Percentiles rank a stretch among this genome's conserved stretches.
These are phyloP conservation scores for Sebastes glaucus DNA, from an alignment of 2,797 vertebrate species.

Conservation along the genomic window DNA sequence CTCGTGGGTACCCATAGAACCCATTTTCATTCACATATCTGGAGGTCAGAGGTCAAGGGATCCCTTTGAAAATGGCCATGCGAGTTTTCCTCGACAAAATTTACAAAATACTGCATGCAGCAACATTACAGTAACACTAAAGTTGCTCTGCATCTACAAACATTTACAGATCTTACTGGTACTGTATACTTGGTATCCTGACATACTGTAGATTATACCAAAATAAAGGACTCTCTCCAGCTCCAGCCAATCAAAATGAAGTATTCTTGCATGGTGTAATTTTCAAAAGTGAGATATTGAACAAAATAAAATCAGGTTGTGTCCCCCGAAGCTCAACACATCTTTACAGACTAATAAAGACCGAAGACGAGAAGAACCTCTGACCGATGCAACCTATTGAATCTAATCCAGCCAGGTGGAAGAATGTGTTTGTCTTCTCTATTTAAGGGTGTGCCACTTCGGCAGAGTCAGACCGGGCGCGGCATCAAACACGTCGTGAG, in stretches of 20 bases:
- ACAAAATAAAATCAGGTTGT: neutral
- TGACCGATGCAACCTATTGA: no score
- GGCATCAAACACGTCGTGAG: neutral
- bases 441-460: conserved; percentile 11
- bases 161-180: neutral
- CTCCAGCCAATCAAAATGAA: no score
- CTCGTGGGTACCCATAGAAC: no score
- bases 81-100: fast-evolving
- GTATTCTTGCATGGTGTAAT: neutral
- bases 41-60: no score
- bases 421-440: conserved; percentile 41
- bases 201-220: neutral
- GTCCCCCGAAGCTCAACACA: neutral
- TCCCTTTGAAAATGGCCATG: no score
- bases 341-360: neutral
- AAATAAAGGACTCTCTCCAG: neutral
- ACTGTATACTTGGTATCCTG: neutral
- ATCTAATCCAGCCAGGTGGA: neutral
- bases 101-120: neutral
- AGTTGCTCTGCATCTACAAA: neutral
- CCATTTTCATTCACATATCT: no score
- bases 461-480: conserved; percentile 20
- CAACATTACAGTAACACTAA: neutral
- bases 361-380: neutral
- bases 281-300: neutral